Percentiles rank a stretch among this genome's conserved stretches.
phyloP scores from a whole-genome alignment of 2,888 invertebrate genomes.

The Amorpha juglandis region DNA sequence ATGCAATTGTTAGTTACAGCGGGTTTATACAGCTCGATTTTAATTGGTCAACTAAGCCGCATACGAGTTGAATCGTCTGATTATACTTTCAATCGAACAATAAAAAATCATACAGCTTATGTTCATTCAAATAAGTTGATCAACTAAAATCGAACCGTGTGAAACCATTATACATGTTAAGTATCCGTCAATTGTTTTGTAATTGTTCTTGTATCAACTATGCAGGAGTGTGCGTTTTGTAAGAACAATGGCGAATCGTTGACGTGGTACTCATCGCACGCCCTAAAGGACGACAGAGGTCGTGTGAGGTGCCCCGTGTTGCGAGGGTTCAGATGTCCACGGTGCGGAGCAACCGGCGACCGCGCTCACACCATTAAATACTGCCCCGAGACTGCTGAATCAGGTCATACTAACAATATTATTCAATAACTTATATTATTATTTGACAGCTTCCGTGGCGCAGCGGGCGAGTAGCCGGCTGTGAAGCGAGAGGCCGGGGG shows the following conservation, averaged over 20 bases:
- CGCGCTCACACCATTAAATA: conserved; percentile 91
- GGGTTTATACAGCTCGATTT: too few species aligned
- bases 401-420: conserved; percentile 20
- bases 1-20: too few species aligned
- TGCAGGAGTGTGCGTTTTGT: conserved; percentile 75
- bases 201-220: conserved; percentile 20
- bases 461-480: too few species aligned
- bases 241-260: conserved; percentile 88
- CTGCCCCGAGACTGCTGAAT: conserved; percentile 80
- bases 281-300: conserved; percentile 86
- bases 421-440: not conserved
- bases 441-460: too few species aligned
- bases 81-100: too few species aligned
- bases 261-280: conserved; percentile 86
- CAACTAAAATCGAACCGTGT: too few species aligned
- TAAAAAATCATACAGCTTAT: too few species aligned
- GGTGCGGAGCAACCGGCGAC: conserved; percentile 89
- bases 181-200: conserved; percentile 1
- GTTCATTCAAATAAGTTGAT: too few species aligned
- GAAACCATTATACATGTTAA: not conserved
- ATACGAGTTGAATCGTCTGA: too few species aligned
- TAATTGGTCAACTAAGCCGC: too few species aligned
- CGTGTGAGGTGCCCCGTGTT: conserved; percentile 88
- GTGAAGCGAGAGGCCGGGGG: too few species aligned
- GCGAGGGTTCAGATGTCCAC: conserved; percentile 86